Conservation (phyloP, 23 tunicate species). For the Trididemnum clinides region DNA sequence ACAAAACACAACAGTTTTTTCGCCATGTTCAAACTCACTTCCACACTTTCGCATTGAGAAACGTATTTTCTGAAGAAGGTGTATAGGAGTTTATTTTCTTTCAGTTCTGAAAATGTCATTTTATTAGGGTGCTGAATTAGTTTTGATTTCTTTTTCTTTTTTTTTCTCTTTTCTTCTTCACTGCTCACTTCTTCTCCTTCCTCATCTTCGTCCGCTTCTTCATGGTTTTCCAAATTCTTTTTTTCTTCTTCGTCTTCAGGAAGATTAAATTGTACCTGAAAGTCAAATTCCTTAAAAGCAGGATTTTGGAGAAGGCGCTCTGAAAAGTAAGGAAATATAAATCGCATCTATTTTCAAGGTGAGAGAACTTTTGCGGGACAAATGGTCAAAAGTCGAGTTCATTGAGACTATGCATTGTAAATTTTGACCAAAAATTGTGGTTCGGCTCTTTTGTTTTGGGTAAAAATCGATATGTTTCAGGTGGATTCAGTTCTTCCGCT, state of each 20-base stretch:
- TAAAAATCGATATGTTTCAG: too few relatives aligned
- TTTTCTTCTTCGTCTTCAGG: constrained; percentile 44
- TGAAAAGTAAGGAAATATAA: too few relatives aligned
- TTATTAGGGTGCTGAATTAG: constrained; percentile 65
- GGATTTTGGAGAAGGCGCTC: too few relatives aligned
- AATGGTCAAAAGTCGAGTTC: too few relatives aligned
- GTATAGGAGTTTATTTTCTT: constrained; percentile 63
- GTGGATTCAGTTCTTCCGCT: too few relatives aligned
- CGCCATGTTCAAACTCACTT: constrained; percentile 33
- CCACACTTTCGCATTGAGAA: constrained; percentile 88
- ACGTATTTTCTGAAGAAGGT: constrained; percentile 75
- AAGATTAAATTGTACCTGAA: constrained; percentile 84
- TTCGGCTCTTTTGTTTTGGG: too few relatives aligned
- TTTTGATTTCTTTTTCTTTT: constrained; percentile 69
- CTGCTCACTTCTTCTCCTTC: constrained; percentile 39
- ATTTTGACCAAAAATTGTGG: too few relatives aligned
- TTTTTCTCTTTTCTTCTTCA: constrained; percentile 42
- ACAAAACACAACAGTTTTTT: too few relatives aligned
- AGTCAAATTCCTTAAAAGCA: too few relatives aligned
- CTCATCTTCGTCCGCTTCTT: constrained; percentile 39
- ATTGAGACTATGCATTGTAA: too few relatives aligned
- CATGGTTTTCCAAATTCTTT: constrained; percentile 22
- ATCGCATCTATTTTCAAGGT: too few relatives aligned
- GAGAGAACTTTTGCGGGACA: too few relatives aligned
- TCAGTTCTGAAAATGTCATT: constrained; percentile 70